A percentile compares a stretch with the other conserved stretches of the same genome.
Conservation (phyloP, 2,797 vertebrate genomes). For the Channa striata region DNA sequence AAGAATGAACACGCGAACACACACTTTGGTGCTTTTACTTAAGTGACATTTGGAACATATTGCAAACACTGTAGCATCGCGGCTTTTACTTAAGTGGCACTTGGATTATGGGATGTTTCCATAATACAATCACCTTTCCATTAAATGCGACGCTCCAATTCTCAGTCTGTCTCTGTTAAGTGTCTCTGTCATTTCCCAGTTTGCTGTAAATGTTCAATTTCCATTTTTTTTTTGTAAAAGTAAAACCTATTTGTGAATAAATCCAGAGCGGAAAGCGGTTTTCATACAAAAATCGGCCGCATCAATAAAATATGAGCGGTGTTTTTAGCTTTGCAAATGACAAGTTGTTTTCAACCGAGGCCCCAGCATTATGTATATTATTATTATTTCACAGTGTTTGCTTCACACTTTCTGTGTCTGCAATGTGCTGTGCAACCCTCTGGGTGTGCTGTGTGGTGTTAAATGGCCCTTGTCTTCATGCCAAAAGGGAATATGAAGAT, state of each 20-base stretch:
- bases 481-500: conserved; percentile 33
- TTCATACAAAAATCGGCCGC: conserved; percentile 5
- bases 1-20: too few species aligned
- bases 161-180: neutral
- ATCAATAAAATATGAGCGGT: neutral
- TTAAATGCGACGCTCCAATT: too few species aligned
- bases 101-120: too few species aligned
- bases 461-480: conserved; percentile 50
- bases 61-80: too few species aligned
- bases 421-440: conserved; percentile 10
- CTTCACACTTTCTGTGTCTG: neutral
- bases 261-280: neutral
- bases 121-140: too few species aligned
- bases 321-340: neutral
- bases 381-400: conserved; percentile 18
- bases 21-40: too few species aligned
- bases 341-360: neutral
- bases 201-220: neutral
- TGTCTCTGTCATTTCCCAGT: conserved; percentile 1
- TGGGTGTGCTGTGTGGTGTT: conserved; percentile 26
- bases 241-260: neutral
- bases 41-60: too few species aligned
- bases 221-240: neutral
- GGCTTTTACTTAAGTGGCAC: too few species aligned
- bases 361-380: neutral